Percentiles rank a stretch among this genome's conserved stretches.
phyloP scores from a whole-genome alignment of 2,888 invertebrate species.

The Pseudoips prasinana region DNA sequence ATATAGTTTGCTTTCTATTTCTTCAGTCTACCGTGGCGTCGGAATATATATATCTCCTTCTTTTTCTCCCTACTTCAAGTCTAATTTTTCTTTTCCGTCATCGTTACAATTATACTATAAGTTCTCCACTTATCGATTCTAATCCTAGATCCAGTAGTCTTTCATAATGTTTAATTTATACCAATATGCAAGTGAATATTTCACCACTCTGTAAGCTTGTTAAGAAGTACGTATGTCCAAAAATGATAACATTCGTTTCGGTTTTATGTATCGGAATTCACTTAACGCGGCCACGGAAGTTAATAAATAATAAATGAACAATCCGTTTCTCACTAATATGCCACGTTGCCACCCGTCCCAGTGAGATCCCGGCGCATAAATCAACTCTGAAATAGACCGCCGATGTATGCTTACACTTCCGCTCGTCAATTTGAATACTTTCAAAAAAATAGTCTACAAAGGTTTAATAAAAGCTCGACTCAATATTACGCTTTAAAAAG shows the following conservation, averaged over 20 bases:
- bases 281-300: slow-evolving; percentile 44
- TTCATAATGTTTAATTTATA: too few relatives aligned
- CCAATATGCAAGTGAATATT: too few relatives aligned
- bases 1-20: too few relatives aligned
- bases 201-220: too few relatives aligned
- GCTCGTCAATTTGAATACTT: slow-evolving; percentile 59
- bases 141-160: too few relatives aligned
- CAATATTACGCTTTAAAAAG: slow-evolving; percentile 37
- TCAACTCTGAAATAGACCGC: slow-evolving; percentile 74
- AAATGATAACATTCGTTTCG: slow-evolving; percentile 41
- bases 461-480: slow-evolving; percentile 50
- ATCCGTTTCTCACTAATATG: slow-evolving; percentile 64
- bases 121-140: too few relatives aligned
- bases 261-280: slow-evolving; percentile 32
- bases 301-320: slow-evolving; percentile 62
- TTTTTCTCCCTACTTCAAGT: too few relatives aligned
- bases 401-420: slow-evolving; percentile 57
- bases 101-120: too few relatives aligned
- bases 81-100: too few relatives aligned
- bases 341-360: slow-evolving; percentile 61
- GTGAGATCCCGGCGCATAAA: slow-evolving; percentile 61
- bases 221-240: slow-evolving; percentile 23
- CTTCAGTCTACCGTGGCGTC: too few relatives aligned
- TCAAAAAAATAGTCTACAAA: slow-evolving; percentile 55
- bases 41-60: too few relatives aligned